These are phyloP conservation scores for Eristalinus aeneus DNA, from an alignment of 2,888 invertebrate species.

Conservation along the genomic window DNA sequence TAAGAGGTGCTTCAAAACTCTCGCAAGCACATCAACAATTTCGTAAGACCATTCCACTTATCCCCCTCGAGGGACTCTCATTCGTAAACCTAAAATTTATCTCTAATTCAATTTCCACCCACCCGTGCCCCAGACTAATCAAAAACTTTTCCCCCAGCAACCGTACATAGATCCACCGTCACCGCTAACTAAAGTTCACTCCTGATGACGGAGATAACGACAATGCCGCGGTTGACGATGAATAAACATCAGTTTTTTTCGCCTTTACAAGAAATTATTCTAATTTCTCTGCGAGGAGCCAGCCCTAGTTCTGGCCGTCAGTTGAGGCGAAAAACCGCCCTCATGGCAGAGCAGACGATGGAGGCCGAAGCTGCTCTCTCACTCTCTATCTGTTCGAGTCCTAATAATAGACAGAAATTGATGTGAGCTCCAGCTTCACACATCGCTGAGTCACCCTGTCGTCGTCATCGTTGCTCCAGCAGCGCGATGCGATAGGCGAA, in stretches of 20 bases:
- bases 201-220: not conserved
- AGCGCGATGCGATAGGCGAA: slow-evolving; percentile 20
- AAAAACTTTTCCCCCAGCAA: not conserved
- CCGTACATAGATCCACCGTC: not conserved
- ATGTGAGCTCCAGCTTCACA: slow-evolving; percentile 49
- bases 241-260: not conserved
- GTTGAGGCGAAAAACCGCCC: not conserved
- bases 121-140: not conserved
- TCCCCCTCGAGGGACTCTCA: not conserved
- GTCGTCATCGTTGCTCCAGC: not conserved
- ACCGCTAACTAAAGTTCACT: not conserved
- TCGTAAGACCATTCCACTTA: not conserved
- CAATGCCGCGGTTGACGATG: not conserved
- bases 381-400: not conserved
- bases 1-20: not conserved
- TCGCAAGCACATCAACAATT: not conserved
- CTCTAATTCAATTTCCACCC: not conserved
- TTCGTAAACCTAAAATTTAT: not conserved
- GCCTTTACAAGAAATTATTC: not conserved
- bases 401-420: slow-evolving; percentile 57
- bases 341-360: not conserved
- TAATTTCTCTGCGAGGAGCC: not conserved
- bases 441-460: slow-evolving; percentile 48
- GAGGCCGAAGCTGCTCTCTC: not conserved
- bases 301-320: not conserved